phyloP scores from a whole-genome alignment of 2,888 invertebrate species.

The Metalampra italica region DNA sequence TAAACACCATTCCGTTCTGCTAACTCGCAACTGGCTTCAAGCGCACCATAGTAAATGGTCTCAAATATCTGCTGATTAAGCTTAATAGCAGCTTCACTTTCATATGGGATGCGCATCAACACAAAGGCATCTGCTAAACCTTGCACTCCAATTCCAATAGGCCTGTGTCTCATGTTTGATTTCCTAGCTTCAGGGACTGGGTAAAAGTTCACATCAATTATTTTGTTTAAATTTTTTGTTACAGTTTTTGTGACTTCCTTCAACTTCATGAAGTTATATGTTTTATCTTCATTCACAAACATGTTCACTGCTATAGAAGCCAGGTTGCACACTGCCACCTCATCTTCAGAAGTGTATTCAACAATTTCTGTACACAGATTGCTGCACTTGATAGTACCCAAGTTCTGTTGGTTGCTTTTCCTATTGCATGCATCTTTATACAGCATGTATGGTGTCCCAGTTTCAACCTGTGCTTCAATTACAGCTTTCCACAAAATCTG shows the following conservation, averaged over 20 bases:
- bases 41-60: constrained; percentile 97
- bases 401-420: constrained; percentile 98
- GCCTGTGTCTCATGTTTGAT: constrained; percentile 92
- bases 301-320: constrained; percentile 98
- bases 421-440: constrained; percentile 97
- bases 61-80: constrained; percentile 98
- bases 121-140: constrained; percentile 98
- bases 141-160: constrained; percentile 96
- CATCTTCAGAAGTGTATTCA: constrained; percentile 94
- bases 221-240: constrained; percentile 95
- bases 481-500: constrained; percentile 96
- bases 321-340: constrained; percentile 98
- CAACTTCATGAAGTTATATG: constrained; percentile 92
- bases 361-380: constrained; percentile 99
- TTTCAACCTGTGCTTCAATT: constrained; percentile 96
- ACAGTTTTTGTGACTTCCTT: constrained; percentile 92
- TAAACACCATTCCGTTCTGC: constrained; percentile 92
- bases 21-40: constrained; percentile 97
- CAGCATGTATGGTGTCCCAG: constrained; percentile 98
- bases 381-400: constrained; percentile 98
- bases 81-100: constrained; percentile 89
- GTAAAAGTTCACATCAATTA: constrained; percentile 98
- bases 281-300: constrained; percentile 89
- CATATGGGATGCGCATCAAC: constrained; percentile 94
- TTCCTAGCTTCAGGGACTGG: constrained; percentile 92